A percentile compares a stretch with the other conserved stretches of the same genome.
These are phyloP conservation scores for Dilophus febrilis DNA, from an alignment of 2,888 invertebrate species.

Conservation along the genomic window DNA sequence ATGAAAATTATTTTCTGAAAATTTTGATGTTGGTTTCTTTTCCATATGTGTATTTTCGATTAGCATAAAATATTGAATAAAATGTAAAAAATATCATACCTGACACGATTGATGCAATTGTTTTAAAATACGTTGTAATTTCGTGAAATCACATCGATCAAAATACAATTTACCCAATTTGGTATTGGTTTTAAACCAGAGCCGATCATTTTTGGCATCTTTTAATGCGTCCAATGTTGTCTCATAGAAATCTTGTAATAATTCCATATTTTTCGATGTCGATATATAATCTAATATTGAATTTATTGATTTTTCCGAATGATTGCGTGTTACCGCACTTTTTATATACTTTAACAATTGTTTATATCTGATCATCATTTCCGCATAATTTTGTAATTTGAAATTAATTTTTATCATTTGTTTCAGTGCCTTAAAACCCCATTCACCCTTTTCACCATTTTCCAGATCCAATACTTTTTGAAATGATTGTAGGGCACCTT, in stretches of 20 bases:
- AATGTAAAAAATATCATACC: conserved; percentile 31
- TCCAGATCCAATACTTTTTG: conserved; percentile 92
- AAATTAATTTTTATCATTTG: conserved; percentile 99
- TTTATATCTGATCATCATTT: conserved; percentile 93
- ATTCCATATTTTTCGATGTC: conserved; percentile 96
- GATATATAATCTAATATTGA: conserved; percentile 98
- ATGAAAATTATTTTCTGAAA: too few species aligned
- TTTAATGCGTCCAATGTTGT: conserved; percentile 86
- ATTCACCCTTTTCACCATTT: conserved; percentile 96
- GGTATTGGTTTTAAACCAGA: conserved; percentile 99
- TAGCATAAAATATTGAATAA: not conserved
- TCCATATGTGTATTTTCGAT: too few species aligned
- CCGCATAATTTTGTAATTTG: conserved; percentile 79
- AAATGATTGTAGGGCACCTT: conserved; percentile 81
- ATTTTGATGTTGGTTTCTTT: too few species aligned
- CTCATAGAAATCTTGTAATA: conserved; percentile 96
- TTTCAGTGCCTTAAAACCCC: conserved; percentile 99
- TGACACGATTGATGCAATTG: conserved; percentile 95
- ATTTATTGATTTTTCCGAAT: conserved; percentile 98
- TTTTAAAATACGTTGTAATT: conserved; percentile 89
- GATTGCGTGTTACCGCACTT: conserved; percentile 96
- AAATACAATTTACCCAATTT: conserved; percentile 97
- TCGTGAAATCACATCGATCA: conserved; percentile 85
- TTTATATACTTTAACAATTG: conserved; percentile 95
- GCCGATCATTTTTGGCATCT: conserved; percentile 95